Evolutionary conservation across 2,888 invertebrate species (phyloP), one percentile per base, ranked within the genome.

Genomic region (Troides helena): DNA sequence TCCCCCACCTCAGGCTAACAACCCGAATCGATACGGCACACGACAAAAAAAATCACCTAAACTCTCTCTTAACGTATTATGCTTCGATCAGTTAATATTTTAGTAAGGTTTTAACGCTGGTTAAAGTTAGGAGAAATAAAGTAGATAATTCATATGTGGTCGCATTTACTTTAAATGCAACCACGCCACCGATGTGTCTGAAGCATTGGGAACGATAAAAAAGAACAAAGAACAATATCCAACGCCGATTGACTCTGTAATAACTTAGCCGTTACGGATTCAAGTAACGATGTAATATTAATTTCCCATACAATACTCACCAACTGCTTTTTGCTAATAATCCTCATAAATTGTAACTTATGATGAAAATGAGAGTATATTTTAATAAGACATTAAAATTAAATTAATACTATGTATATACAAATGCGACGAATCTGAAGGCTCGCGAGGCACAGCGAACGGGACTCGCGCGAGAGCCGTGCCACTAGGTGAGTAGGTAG

Each of bases 221-320:
- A 87, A 84, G 89, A 89, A 91, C 91, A 91, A 91, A 92, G 92
- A 90, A 90, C 89, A 89, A 91, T 89, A 89, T 88, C 87, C 85
- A 85, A 85, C 82, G 85, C 81, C 81, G 82, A 84, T 88, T 81
- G 84, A 88, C 83, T 89, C 88, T 89, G 88, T 88, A 86, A 81
- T 87, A 88, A 90, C 83, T 85, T 81, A 80, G 74, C 79, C 80
- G 78, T 80, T 80, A 80, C 76, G 81, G 85, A 81, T 84, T 89
- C 87, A 71, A 81, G 86, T 88, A 86, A 89, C 90, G 88, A 50
- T 18, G 17, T 50, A 50, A 50, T 10, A 50, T 14, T 50, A 50
- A 50, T 17, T 50, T 50, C 50, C 2, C 18, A 18, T 50, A 50
- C 5, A 14, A 18, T 50, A 50, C 17, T 5, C 50, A 50, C 50